These are phyloP conservation scores for Whitmania pigra DNA, from an alignment of 1,140 invertebrate genomes.

Conservation along the genomic window DNA sequence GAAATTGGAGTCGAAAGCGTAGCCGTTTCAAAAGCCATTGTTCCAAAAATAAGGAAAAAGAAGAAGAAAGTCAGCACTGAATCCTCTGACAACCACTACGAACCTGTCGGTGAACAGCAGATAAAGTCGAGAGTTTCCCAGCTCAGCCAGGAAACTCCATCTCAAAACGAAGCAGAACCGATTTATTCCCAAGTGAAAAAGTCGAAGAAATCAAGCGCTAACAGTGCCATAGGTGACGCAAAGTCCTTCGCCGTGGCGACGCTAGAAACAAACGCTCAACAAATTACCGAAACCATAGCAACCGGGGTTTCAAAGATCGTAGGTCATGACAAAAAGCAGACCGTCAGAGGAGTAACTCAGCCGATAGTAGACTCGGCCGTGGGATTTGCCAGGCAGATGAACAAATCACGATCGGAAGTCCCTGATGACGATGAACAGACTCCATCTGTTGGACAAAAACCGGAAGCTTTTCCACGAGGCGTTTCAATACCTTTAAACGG, in stretches of 20 bases:
- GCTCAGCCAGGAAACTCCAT: not conserved
- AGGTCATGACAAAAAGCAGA: constrained; percentile 1
- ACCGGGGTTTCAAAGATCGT: not conserved
- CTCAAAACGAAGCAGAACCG: not conserved
- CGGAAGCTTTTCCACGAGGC: no score
- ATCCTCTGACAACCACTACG: not conserved
- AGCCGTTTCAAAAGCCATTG: not conserved
- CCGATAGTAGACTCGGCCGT: not conserved
- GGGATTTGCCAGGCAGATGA: not conserved
- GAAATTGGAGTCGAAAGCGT: not conserved
- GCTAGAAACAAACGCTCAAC: not conserved
- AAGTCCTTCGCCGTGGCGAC: not conserved
- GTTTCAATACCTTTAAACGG: no score
- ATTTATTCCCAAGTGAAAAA: constrained; percentile 8
- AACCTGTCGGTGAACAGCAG: not conserved
- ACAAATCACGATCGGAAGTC: not conserved
- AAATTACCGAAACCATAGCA: not conserved
- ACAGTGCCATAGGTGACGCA: not conserved
- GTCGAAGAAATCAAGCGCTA: not conserved
- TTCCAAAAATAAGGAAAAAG: constrained; percentile 11
- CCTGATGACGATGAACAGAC: not conserved
- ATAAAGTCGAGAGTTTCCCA: not conserved
- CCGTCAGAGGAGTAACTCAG: not conserved
- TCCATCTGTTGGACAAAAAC: no score
- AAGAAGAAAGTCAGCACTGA: not conserved